A percentile compares a stretch with the other conserved stretches of the same genome.
These are phyloP conservation scores for Sarcoramphus papa DNA, from an alignment of 2,797 vertebrate genomes.

Conservation along the genomic window DNA sequence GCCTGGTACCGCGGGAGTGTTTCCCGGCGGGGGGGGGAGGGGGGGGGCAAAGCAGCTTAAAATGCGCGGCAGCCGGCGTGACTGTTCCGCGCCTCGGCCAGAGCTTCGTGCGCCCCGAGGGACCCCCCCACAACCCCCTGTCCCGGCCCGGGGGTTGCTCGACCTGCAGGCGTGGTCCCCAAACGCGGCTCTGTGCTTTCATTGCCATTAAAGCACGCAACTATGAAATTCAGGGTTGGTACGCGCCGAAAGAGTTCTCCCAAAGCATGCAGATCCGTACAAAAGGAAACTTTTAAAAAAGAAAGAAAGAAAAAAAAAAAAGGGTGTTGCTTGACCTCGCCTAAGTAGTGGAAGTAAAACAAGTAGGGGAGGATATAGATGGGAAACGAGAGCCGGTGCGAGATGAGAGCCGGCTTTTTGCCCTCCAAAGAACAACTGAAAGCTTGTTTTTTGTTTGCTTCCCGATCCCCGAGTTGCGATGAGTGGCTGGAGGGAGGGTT, in stretches of 20 bases:
- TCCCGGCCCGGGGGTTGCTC: too few relatives aligned
- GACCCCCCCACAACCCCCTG: background rate
- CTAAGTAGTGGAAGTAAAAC: background rate
- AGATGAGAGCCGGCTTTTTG: background rate
- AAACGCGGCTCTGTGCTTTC: fast-evolving
- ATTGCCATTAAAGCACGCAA: fast-evolving
- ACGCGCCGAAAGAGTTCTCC: background rate
- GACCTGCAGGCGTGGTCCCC: too few relatives aligned
- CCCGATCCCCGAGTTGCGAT: background rate
- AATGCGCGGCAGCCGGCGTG: background rate
- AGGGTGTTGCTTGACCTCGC: background rate
- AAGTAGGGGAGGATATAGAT: background rate
- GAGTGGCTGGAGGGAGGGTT: background rate
- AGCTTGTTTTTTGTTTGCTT: background rate
- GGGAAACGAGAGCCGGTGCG: background rate
- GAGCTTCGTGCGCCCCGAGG: background rate
- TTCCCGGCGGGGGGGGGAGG: background rate
- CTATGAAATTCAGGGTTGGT: too few relatives aligned
- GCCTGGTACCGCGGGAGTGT: background rate
- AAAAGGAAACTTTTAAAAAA: background rate
- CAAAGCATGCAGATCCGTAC: background rate
- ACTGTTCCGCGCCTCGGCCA: background rate
- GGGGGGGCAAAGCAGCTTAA: background rate
- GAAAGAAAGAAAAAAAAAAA: background rate
- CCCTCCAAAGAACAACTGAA: background rate